A percentile compares a stretch with the other conserved stretches of the same genome.
Evolutionary conservation across 2,113 vertebrate species (phyloP).

Genomic region (Labrus mixtus): DNA sequence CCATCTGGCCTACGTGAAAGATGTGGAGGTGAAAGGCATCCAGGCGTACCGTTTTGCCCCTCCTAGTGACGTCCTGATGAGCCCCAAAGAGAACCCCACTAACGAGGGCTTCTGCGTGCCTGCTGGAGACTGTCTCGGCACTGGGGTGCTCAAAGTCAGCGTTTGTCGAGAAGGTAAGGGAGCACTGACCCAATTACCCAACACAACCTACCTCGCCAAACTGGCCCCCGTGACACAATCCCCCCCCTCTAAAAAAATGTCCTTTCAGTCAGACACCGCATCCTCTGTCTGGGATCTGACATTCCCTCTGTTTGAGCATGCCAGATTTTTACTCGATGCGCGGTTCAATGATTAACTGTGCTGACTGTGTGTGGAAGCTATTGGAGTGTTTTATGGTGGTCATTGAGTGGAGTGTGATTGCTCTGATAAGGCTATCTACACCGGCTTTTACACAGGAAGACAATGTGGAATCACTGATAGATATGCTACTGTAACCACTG

Average conservation of each 20-base stretch:
- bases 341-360: slow-evolving; percentile 74
- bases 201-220: slow-evolving; percentile 13
- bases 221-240: slow-evolving; percentile 29
- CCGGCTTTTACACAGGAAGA: background rate
- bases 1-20: slow-evolving; percentile 90
- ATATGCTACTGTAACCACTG: slow-evolving; percentile 9
- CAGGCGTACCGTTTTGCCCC: slow-evolving; percentile 90
- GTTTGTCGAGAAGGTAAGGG: slow-evolving; percentile 90
- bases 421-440: slow-evolving; percentile 47
- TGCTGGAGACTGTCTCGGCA: slow-evolving; percentile 89
- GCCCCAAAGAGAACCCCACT: slow-evolving; percentile 84
- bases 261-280: background rate
- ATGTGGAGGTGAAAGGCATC: slow-evolving; percentile 88
- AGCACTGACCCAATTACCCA: background rate
- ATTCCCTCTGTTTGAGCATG: slow-evolving; percentile 58
- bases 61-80: slow-evolving; percentile 89
- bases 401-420: slow-evolving; percentile 51
- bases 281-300: slow-evolving; percentile 31
- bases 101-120: slow-evolving; percentile 96
- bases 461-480: background rate
- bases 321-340: slow-evolving; percentile 52
- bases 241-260: background rate
- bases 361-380: slow-evolving; percentile 18
- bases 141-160: slow-evolving; percentile 94
- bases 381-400: slow-evolving; percentile 56